A percentile compares a stretch with the other conserved stretches of the same genome.
Conservation (phyloP, 1,140 invertebrate species). For the Solenopsis invicta region DNA sequence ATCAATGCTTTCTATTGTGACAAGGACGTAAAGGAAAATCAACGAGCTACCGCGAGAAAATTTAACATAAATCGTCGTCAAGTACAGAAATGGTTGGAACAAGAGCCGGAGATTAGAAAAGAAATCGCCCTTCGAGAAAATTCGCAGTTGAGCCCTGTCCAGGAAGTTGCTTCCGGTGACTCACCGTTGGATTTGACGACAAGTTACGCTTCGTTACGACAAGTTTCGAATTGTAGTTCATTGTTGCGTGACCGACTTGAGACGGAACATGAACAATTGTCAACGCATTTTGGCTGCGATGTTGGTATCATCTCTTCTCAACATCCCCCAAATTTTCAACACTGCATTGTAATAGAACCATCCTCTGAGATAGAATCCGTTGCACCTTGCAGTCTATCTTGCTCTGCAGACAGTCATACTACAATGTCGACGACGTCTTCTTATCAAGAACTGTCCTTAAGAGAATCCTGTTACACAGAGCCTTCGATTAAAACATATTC, state of each 20-base stretch:
- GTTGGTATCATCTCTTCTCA: slow-evolving; percentile 50
- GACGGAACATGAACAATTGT: slow-evolving; percentile 67
- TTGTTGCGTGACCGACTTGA: slow-evolving; percentile 62
- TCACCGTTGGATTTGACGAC: slow-evolving; percentile 86
- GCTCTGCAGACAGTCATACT: slow-evolving; percentile 73
- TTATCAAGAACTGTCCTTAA: slow-evolving; percentile 68
- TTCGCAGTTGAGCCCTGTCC: slow-evolving; percentile 79
- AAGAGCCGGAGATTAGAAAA: slow-evolving; percentile 86
- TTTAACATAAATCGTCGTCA: slow-evolving; percentile 89
- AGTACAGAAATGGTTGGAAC: slow-evolving; percentile 89
- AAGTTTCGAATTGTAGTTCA: slow-evolving; percentile 20
- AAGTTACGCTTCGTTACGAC: slow-evolving; percentile 33
- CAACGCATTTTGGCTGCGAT: slow-evolving; percentile 74
- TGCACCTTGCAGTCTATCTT: slow-evolving; percentile 69
- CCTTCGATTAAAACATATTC: slow-evolving; percentile 71
- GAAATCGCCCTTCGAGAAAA: slow-evolving; percentile 82
- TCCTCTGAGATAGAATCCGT: slow-evolving; percentile 59
- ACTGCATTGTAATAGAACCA: slow-evolving; percentile 3
- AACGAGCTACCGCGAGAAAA: slow-evolving; percentile 89
- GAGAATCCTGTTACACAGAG: slow-evolving; percentile 69
- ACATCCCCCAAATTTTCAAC: slow-evolving; percentile 42
- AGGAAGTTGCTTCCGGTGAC: slow-evolving; percentile 79
- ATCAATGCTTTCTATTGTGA: slow-evolving; percentile 87
- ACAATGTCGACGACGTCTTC: slow-evolving; percentile 50
- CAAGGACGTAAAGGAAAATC: slow-evolving; percentile 87